Evolutionary conservation across 2,888 invertebrate species (phyloP).

Genomic region (Agrochola macilenta): DNA sequence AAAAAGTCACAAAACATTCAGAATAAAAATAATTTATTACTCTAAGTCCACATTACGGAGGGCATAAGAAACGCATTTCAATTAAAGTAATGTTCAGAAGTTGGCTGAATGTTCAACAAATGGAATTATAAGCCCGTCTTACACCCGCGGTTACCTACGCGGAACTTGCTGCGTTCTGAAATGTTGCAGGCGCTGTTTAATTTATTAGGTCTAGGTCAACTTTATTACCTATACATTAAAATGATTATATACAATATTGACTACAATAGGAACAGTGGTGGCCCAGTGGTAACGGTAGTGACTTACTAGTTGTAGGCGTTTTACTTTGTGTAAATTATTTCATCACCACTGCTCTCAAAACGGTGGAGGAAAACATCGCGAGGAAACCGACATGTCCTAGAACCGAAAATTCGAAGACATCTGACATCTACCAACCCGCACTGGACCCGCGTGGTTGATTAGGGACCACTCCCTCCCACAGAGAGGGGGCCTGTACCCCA

Average conservation of each 20-base stretch:
- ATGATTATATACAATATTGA: background rate
- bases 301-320: no score
- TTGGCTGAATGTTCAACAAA: conserved; percentile 74
- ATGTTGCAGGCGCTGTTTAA: conserved; percentile 21
- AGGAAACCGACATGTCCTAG: no score
- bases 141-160: conserved; percentile 71
- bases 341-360: no score
- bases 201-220: background rate
- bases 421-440: no score
- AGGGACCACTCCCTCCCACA: no score
- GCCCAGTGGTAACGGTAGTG: no score
- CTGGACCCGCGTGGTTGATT: no score
- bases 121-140: conserved; percentile 80
- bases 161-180: conserved; percentile 61
- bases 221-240: background rate
- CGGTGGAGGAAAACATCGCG: no score
- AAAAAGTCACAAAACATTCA: background rate
- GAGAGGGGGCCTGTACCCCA: no score
- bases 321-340: no score
- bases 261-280: no score
- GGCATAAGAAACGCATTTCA: conserved; percentile 73
- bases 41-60: conserved; percentile 58
- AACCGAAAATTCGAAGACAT: no score
- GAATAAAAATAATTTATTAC: conserved; percentile 51
- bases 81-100: conserved; percentile 72